These are phyloP conservation scores for Petrolisthes cinctipes DNA, from an alignment of 2,888 invertebrate genomes.

Conservation along the genomic window DNA sequence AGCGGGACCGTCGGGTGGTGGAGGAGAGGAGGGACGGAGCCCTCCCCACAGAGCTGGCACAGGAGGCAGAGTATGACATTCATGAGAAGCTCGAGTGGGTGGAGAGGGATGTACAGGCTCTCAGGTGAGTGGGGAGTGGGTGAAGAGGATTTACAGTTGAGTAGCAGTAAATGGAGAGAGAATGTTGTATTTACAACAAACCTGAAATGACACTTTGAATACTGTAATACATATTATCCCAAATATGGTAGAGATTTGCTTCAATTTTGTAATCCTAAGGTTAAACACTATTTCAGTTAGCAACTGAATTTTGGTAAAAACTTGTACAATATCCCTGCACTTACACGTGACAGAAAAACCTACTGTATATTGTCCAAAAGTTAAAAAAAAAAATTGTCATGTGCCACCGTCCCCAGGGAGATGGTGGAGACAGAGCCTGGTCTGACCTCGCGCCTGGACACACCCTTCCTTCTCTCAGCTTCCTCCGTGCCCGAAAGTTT, in stretches of 20 bases:
- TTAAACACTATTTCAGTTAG: too few species aligned
- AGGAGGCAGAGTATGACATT: conserved; percentile 60
- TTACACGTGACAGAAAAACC: too few species aligned
- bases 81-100: conserved; percentile 64
- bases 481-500: conserved; percentile 62
- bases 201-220: background rate
- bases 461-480: conserved; percentile 58
- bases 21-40: conserved; percentile 20
- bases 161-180: background rate
- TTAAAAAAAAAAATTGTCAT: background rate
- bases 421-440: conserved; percentile 55
- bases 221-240: background rate
- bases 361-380: conserved; percentile 10
- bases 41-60: conserved; percentile 31
- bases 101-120: conserved; percentile 44
- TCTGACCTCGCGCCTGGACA: conserved; percentile 49
- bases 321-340: background rate
- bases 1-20: conserved; percentile 43
- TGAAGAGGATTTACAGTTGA: conserved; percentile 33
- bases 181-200: background rate
- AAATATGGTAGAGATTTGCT: background rate
- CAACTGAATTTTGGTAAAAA: background rate
- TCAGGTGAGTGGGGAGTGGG: conserved; percentile 38
- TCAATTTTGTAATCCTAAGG: too few species aligned
- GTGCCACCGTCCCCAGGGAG: conserved; percentile 38